Evolutionary conservation across 2,888 invertebrate genomes (phyloP), one percentile per base, ranked within the genome.

Genomic region (Ernsta delagoae): DNA sequence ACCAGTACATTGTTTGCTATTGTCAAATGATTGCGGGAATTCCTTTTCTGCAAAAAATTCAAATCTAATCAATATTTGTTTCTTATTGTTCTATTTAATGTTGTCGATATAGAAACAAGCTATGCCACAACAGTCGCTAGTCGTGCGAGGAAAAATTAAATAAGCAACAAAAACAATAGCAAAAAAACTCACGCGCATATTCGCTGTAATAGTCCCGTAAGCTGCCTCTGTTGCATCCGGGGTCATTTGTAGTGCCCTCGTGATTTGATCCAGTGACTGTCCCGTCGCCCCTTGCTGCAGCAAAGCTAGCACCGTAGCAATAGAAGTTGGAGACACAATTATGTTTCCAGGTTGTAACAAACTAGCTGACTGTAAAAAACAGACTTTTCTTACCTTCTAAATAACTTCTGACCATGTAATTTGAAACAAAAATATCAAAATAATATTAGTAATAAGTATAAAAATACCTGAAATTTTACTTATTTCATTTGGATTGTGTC

Each of bases 211-310:
- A 1, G 70, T 73, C 16, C 77, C 80, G 59, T 85, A 89, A 0
- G 79, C 77, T 1, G 77, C n/a, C 1, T 81, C 80, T 0, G 89
- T 83, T 0, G 68, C 70, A 0, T 82, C 77, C 0, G 85, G 83
- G 0, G 77, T 60, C 81, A 91, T 79, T 11, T 83, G 82, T 45
- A 94, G 72, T 0, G 83, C 83, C 0, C 56, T 68, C 0, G 87
- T 78, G 34, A 94, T 84, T 75, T 94, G 85, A 0, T 79, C 71
- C 64, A 84, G 81, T 0, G 92, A 83, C 2, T 72, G 73, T 0
- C 89, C 92, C 1, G 75, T 65, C 0, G 94, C 83, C 0, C 94
- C 94, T 72, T 94, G 93, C 73, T 93, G 92, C 31, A 94, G 77
- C 16, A 94, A 80, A 0, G 92, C 85, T 45, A 94, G 75, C 3